Evolutionary conservation across 2,888 invertebrate species (phyloP), one percentile per base, ranked within the genome.

Genomic region (Ophion slaviceki): DNA sequence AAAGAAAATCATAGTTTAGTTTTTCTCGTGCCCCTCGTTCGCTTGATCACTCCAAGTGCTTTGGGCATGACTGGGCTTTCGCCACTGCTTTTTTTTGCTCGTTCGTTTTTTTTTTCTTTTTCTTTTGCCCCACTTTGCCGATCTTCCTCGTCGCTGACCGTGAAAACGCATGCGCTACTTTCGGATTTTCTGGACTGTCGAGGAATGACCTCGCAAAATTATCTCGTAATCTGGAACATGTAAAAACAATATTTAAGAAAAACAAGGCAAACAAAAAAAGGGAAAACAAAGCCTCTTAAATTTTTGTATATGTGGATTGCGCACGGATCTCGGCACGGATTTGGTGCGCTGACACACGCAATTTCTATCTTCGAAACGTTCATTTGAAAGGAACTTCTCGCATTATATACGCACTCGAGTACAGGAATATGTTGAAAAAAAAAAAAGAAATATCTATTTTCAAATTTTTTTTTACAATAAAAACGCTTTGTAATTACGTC

Each of bases 401-500:
- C 83, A 82, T 81, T 84, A 76, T 84, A 71, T 57, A 53, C 70
- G 76, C 47, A 75, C 64, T 68, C 68, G 61, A 83, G 84, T 87
- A 72, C 36, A 67, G 45, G 17, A 85, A 61, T 84, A 76, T 84
- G 79, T 82, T 80, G n/a, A 67, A 81, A 72, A 66, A 82, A 61
- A 75, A 53, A 57, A 11, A 61, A 24, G 32, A 71, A 79, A 62
- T 81, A 24, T 80, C 75, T 78, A 67, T 74, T 82, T 75, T 74
- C 79, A 20, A 40, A 6, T 84, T 80, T 84, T 82, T 80, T 86
- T 88, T 87, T 83, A 86, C 74, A 85, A 88, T 87, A 88, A 88
- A 84, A 86, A 88, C 80, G 76, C 87, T 86, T 84, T 79, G 85
- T 67, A 70, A 77, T 66, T 86, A 82, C 53, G 75, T 76, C 85